These are phyloP conservation scores for Pica pica DNA, from an alignment of 2,113 vertebrate species.

Conservation along the genomic window DNA sequence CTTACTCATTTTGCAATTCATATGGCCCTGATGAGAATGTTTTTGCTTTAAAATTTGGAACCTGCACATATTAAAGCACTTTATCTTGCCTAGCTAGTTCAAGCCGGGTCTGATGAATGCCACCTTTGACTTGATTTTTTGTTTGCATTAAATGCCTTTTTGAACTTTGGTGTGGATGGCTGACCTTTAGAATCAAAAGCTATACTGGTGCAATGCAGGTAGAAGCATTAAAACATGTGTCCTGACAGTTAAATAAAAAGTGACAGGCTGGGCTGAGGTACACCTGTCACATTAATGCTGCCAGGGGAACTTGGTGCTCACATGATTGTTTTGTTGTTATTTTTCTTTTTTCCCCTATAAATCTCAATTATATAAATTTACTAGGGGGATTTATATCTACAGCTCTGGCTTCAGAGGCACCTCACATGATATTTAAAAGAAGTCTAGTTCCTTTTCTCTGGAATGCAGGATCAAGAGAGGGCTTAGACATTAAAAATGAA, in stretches of 20 bases:
- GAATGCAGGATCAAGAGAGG: slow-evolving; percentile 5
- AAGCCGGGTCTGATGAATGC: background rate
- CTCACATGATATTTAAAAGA: background rate
- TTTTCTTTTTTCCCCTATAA: background rate
- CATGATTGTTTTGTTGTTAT: background rate
- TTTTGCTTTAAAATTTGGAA: background rate
- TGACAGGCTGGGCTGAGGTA: background rate
- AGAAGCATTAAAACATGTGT: background rate
- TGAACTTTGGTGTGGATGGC: slow-evolving; percentile 13
- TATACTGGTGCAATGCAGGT: slow-evolving; percentile 3
- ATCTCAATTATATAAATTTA: background rate
- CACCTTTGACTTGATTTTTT: background rate
- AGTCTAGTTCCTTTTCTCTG: background rate
- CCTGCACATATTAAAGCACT: background rate
- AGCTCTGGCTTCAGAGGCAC: background rate
- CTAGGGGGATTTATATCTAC: background rate
- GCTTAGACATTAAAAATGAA: slow-evolving; percentile 38
- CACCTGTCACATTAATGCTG: background rate
- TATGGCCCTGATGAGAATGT: background rate
- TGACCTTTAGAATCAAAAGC: slow-evolving; percentile 50
- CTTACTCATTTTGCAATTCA: background rate
- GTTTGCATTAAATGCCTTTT: background rate
- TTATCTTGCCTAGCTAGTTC: background rate
- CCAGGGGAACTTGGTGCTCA: background rate
- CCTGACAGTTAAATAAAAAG: slow-evolving; percentile 6